Evolutionary conservation across 2,113 vertebrate genomes (phyloP), one percentile per base, ranked within the genome.

Genomic region (Physeter macrocephalus): DNA sequence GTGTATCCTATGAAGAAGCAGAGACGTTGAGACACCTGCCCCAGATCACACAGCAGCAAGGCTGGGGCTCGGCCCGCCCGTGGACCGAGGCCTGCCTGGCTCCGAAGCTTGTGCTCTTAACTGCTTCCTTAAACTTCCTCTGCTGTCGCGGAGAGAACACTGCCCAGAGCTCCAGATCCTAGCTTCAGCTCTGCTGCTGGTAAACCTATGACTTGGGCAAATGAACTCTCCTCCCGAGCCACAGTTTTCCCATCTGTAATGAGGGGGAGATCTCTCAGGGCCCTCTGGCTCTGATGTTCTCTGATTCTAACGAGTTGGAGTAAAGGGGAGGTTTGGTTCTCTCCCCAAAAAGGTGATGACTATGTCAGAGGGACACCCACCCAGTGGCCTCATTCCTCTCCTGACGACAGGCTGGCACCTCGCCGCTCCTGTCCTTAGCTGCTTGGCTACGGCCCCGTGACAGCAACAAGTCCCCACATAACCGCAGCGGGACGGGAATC

Each of bases 401-500:
- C 74, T 25, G 6, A 61, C 17, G 64, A 59, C 67, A 77, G 75
- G 20, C 46, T 43, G 18, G 6, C 0, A 0, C 29, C 13, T 25
- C 8, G 6, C 20, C 1, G 3, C 34, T 46, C n/a, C 8, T 27
- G 15, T 64, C 90, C 59, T 36, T 3, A 52, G 29, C 90, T 49
- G 57, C 57, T 29, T n/a, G 71, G 41, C 52, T 75, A 27, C 61
- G 0, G 9, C 93, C 4, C 1, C 34, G 57, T 36, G 72, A 36
- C 64, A 86, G 87, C n/a, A 25, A 34, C 71, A 41, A 18, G 57
- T n/a, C 87, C 80, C 46, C 3, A 0, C 13, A 0, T 57, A 46
- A 66, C 36, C 0, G 0, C 8, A 1, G 57, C 1, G 0, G 62
- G 29, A 46, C 0, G 0, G 43, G 82, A 57, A 36, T 92, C 71